These are phyloP conservation scores for Phylloscopus whistleri DNA, from an alignment of 2,113 vertebrate genomes.

Conservation along the genomic window DNA sequence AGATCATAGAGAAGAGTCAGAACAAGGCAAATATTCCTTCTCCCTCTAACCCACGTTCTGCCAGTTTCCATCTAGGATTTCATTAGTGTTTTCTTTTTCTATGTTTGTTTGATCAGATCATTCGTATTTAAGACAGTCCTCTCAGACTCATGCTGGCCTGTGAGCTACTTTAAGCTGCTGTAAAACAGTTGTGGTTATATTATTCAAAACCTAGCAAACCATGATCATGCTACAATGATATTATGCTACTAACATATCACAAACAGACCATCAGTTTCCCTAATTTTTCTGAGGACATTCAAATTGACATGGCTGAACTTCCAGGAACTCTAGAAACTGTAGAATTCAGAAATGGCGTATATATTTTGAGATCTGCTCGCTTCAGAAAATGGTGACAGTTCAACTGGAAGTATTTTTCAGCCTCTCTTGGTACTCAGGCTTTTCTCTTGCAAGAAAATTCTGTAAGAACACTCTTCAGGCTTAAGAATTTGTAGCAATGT, in stretches of 20 bases:
- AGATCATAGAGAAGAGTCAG: not conserved
- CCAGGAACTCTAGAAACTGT: not conserved
- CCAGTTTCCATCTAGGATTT: not conserved
- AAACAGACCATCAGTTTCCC: not conserved
- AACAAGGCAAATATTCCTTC: not conserved
- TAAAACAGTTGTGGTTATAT: not conserved
- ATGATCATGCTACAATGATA: not conserved
- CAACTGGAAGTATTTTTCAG: not conserved
- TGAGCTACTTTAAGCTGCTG: not conserved
- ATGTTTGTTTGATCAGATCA: not conserved
- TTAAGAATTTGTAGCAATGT: not conserved
- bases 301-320: not conserved
- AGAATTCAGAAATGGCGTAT: not conserved
- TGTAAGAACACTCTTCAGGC: not conserved
- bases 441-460: not conserved
- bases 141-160: not conserved
- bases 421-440: not conserved
- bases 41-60: not conserved
- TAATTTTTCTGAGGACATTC: not conserved
- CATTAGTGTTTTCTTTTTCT: not conserved
- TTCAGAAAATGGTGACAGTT: not conserved
- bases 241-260: not conserved
- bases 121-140: not conserved
- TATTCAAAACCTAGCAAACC: not conserved
- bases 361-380: not conserved